These are phyloP conservation scores for Nothoprocta pentlandii DNA, from an alignment of 2,113 vertebrate genomes.

Conservation along the genomic window DNA sequence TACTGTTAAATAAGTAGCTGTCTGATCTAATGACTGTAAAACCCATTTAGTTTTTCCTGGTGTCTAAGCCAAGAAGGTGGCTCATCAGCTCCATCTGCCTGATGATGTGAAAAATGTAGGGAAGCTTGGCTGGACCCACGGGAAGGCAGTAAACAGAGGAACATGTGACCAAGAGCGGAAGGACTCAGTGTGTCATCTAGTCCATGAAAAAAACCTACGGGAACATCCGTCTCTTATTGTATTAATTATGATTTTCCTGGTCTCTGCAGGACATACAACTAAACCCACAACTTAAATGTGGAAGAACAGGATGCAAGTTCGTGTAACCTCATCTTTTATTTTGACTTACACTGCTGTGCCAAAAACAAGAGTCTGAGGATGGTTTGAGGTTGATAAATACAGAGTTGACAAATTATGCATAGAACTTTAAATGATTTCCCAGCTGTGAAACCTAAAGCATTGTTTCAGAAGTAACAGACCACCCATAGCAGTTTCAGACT, in stretches of 20 bases:
- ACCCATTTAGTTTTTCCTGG: background rate
- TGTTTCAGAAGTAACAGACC: background rate
- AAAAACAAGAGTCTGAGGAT: background rate
- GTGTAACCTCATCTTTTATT: background rate
- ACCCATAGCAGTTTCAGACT: background rate
- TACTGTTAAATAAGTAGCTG: background rate
- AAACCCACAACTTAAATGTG: background rate
- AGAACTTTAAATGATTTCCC: background rate
- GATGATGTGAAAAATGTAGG: background rate
- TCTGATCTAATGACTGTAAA: no score
- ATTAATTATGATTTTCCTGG: background rate
- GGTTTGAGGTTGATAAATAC: background rate
- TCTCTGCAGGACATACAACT: background rate
- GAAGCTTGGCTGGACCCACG: rapidly evolving
- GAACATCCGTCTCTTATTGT: background rate
- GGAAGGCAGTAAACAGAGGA: rapidly evolving
- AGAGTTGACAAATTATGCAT: background rate
- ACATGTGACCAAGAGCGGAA: background rate
- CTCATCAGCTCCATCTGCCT: slow-evolving; percentile 27
- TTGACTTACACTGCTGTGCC: background rate
- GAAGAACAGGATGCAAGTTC: background rate
- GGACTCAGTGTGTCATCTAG: background rate
- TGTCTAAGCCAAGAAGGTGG: background rate
- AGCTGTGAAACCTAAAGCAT: background rate
- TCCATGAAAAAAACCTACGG: background rate